Base-by-base conservation (phyloP, 2,888 invertebrate species). In the Brachypalpus laphriformis region DNA sequence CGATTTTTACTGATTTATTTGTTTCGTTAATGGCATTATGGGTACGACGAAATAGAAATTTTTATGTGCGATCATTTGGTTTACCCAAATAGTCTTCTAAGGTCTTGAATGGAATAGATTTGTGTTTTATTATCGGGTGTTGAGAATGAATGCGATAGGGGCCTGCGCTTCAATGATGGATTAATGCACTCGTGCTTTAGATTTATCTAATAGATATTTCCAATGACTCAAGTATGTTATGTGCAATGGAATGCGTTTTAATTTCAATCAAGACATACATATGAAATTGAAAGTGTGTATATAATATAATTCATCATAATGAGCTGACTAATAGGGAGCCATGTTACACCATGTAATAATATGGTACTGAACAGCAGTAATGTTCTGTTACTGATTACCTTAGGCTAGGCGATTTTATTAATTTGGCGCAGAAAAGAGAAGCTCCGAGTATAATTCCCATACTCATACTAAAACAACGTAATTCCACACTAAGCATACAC, bases 1-100 rank as follows among this genome's bases (percentile, higher is more conserved):
- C 18, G 66, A 63, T 70, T 76, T 71, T 59, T 45, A 77, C 77
- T 82, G 77, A 82, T 77, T 82, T 82, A 77, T 77, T 72, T 56
- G 28, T 18, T 37, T 72, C 54, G 59, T 77, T 82, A 82, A 72
- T 82, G 82, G 82, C 37, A 54, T 66, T 49, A 72, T 49, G 75
- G 56, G 34, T 77, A 71, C 77, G 59, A 47, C 34, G 71, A 66
- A 72, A 77, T 72, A 42, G 71, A 82, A 71, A 71, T 70, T 66
- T 59, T 49, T 63, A 59, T 72, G 59, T 72, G 77, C 20, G 71
- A 20, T 51, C 59, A 66, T 77, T 77, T 71, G 63, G 25, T 57
- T 59, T 74, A 63, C 51, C 66, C 11, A 16, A 37, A 31, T 28
- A 37, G 57, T 25, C 78, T 49, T n/a, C n/a, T 40, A n/a, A 16